Base-by-base conservation (phyloP, 1,140 invertebrate genomes). In the Diabrotica virgifera region DNA sequence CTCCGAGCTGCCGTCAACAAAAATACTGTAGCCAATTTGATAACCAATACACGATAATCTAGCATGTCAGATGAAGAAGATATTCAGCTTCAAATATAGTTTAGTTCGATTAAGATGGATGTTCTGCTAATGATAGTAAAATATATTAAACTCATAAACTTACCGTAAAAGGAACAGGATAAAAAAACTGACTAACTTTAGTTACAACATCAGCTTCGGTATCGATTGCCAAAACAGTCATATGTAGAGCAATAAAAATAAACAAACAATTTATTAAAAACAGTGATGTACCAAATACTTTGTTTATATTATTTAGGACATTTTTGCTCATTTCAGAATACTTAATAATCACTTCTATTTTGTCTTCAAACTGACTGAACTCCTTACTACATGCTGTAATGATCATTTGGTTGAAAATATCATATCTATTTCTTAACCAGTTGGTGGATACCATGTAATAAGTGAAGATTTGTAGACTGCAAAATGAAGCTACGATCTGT, bases 391-490 rank as follows among this genome's bases (percentile, higher is more conserved):
- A 46, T n/a, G n/a, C n/a, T 5, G n/a, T n/a, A 46, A 46, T 46
- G 8, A n/a, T 46, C 4, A 46, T 10, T 46, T 8, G n/a, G 6
- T 46, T 46, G 5, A 10, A 46, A n/a, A 8, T n/a, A n/a, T 46
- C 40, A 6, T 46, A n/a, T 51, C 40, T 59, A 51, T 11, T 51
- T 35, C 3, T 59, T 12, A 59, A 38, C 58, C 58, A 59, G 11
- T 59, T 50, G 5, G 58, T 50, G 11, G 14, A 9, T 8, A 35
- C 38, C 5, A 59, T 5, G 14, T 59, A 51, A 14, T 50, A 35
- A 10, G 58, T 9, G 14, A 50, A 46, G n/a, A 46, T 8, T 46
- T 46, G 40, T n/a, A 46, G n/a, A 46, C 8, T 46, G 6, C 40
- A 46, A 6, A 46, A 10, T 3, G n/a, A 8, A 3, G 40, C n/a